A percentile compares a stretch with the other conserved stretches of the same genome.
Evolutionary conservation across 2,113 vertebrate genomes (phyloP).

Genomic region (Nannobrachium achirus): DNA sequence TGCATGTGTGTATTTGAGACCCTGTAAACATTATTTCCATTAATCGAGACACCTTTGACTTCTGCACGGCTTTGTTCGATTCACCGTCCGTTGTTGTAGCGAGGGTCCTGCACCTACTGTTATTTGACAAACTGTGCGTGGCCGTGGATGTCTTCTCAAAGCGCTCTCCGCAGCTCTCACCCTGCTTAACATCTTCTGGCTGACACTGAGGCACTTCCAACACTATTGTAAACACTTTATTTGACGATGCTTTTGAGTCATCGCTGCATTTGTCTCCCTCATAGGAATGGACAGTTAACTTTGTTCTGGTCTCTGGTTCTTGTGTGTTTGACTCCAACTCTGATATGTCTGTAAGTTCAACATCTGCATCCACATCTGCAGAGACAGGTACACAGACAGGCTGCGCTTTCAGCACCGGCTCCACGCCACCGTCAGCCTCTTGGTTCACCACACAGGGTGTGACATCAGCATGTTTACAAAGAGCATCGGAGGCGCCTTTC

Average conservation of each 20-base stretch:
- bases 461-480: background rate
- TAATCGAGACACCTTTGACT: background rate
- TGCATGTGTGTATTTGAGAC: conserved; percentile 9
- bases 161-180: background rate
- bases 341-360: background rate
- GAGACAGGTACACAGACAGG: background rate
- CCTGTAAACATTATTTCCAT: background rate
- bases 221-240: conserved; percentile 36
- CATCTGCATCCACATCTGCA: background rate
- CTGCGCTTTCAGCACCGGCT: background rate
- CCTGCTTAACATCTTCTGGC: background rate
- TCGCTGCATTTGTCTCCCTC: too few species aligned
- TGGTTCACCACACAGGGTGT: background rate
- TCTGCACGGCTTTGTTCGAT: background rate
- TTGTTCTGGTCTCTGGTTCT: background rate
- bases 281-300: background rate
- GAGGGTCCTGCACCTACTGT: too few species aligned
- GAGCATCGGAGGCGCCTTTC: conserved; percentile 19
- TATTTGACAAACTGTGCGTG: too few species aligned
- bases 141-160: background rate
- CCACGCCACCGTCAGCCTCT: too few species aligned
- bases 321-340: background rate
- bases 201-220: conserved; percentile 14
- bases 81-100: too few species aligned
- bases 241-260: background rate